phyloP scores from a whole-genome alignment of 2,113 vertebrate genomes.

The Odocoileus virginianus region DNA sequence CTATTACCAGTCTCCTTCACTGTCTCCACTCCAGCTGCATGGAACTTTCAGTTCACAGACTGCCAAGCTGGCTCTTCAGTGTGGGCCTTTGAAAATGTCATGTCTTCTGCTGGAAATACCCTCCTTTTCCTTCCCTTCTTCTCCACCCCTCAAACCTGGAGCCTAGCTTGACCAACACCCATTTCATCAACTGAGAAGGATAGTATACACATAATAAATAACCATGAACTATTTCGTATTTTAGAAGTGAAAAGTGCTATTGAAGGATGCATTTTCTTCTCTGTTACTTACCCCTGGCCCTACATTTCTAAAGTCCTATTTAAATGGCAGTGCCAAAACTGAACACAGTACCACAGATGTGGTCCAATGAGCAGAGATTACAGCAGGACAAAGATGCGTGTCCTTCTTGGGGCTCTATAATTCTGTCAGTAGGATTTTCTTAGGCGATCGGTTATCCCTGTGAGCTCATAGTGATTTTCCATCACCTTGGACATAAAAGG shows the following conservation, averaged over 20 bases:
- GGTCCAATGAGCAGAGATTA: neutral
- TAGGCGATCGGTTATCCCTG: neutral
- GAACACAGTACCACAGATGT: rapidly evolving
- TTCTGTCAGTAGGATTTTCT: neutral
- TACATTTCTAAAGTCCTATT: neutral
- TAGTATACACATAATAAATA: neutral
- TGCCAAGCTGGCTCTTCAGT: neutral
- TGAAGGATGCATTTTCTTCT: neutral
- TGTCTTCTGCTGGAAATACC: neutral
- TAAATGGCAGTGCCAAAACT: neutral
- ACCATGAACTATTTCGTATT: neutral
- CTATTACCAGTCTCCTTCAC: neutral
- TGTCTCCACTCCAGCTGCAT: neutral
- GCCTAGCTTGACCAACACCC: neutral
- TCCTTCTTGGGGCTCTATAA: neutral
- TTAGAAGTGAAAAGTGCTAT: neutral
- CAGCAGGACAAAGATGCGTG: neutral
- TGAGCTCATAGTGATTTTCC: slow-evolving; percentile 12
- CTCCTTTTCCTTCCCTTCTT: neutral
- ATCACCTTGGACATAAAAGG: neutral
- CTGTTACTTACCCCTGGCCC: neutral
- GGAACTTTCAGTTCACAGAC: neutral
- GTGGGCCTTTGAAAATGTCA: neutral
- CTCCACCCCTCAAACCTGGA: neutral
- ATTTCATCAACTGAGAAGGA: neutral